Evolutionary conservation across 64 coral and sea anemone species (phyloP).

Genomic region (Trachythela sp.): DNA sequence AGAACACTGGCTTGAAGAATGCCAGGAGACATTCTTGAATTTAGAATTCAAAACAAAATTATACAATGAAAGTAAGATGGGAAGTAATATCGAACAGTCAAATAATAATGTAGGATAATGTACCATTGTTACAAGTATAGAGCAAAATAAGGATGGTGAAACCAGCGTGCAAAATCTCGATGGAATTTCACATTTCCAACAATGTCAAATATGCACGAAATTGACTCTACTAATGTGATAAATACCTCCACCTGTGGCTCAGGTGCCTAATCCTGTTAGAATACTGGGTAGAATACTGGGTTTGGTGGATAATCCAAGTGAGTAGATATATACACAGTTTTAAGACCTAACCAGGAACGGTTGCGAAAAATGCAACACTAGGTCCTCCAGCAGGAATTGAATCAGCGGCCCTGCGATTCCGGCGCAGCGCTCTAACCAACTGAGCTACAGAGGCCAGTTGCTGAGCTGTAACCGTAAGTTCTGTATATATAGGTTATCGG

Average conservation of each 20-base stretch:
- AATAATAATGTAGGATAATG: background rate
- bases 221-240: too few species aligned
- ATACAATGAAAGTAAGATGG: background rate
- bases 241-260: background rate
- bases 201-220: background rate
- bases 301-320: too few species aligned
- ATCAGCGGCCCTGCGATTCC: too few species aligned
- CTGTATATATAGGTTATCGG: too few species aligned
- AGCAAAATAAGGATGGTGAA: background rate
- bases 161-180: background rate
- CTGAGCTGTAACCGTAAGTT: too few species aligned
- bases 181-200: conserved; percentile 16
- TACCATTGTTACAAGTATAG: background rate
- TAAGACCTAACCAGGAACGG: too few species aligned
- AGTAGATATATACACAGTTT: too few species aligned
- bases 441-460: too few species aligned
- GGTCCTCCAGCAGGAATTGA: too few species aligned
- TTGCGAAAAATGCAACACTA: too few species aligned
- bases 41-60: background rate
- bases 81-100: background rate
- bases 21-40: background rate
- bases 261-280: background rate
- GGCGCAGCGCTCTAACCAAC: too few species aligned
- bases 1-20: background rate
- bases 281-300: too few species aligned